Evolutionary conservation across 2,888 invertebrate species (phyloP), one percentile per base, ranked within the genome.

Genomic region (Calephelis perditalis): DNA sequence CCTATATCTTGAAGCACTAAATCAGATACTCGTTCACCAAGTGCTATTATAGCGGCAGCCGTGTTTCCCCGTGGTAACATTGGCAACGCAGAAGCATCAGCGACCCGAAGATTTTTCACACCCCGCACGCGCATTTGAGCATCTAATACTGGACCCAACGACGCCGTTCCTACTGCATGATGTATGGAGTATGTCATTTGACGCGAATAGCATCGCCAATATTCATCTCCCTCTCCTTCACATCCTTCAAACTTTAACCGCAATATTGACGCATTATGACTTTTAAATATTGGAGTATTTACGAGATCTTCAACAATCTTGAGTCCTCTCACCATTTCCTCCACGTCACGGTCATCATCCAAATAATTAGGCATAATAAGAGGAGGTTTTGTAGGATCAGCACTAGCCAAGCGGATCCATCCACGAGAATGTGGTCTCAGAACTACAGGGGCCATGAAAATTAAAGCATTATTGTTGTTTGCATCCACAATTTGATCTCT

Each of bases 81-180:
- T 3, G 81, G 82, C 65, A 81, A 52, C 60, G 65, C 78, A 61
- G 77, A 68, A 15, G 74, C 71, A 70, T 85, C 84, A 0, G 77
- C 80, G 8, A 73, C 81, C 36, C 83, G 75, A 66, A 85, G 71
- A 4, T 69, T 54, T 5, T 60, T 58, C 62, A 80, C 70, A 10
- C 80, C 76, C 12, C 59, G 70, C 69, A 86, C 85, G 10, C 77
- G 73, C 62, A 85, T 68, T 26, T 67, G 63, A 47, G 54, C 68
- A 66, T 82, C 83, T 63, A 83, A 57, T 66, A 80, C 85, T n/a
- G 59, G 35, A 3, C 77, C 79, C 60, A 84, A 63, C 56, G 75
- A 71, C 47, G 73, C 71, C 59, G 83, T 77, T 56, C 86, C 85
- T 62, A 70, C 74, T 44, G 83, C 72, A 68, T 85, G 85, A 67